phyloP scores from a whole-genome alignment of 2,888 invertebrate genomes.

The Blastobasis lacticolella region DNA sequence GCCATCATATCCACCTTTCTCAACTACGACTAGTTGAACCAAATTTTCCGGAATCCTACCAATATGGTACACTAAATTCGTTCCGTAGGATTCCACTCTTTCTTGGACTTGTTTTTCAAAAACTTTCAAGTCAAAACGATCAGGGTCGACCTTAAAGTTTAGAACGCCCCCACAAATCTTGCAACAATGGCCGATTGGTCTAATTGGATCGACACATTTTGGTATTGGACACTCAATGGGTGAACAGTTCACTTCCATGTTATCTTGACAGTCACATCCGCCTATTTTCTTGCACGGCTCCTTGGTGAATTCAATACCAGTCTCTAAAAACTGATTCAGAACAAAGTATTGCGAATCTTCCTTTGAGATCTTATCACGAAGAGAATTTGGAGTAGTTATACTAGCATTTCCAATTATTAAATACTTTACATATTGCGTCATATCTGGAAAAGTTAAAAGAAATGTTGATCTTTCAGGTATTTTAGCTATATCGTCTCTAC shows the following conservation, averaged over 20 bases:
- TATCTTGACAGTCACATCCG: slow-evolving; percentile 53
- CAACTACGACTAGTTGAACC: slow-evolving; percentile 52
- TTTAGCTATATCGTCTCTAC: slow-evolving; percentile 53
- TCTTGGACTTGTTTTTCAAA: slow-evolving; percentile 40
- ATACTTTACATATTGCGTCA: slow-evolving; percentile 22
- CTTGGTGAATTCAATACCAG: slow-evolving; percentile 24
- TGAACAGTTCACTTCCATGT: slow-evolving; percentile 40
- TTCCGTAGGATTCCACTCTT: slow-evolving; percentile 29
- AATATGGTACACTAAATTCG: slow-evolving; percentile 37
- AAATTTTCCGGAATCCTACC: slow-evolving; percentile 31
- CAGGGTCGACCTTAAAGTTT: slow-evolving; percentile 35
- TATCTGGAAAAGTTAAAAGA: slow-evolving; percentile 37
- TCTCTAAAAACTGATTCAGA: slow-evolving; percentile 21
- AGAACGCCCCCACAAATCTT: slow-evolving; percentile 55
- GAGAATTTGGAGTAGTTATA: neutral
- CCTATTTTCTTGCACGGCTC: slow-evolving; percentile 26
- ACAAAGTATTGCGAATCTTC: slow-evolving; percentile 28
- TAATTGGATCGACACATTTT: slow-evolving; percentile 43
- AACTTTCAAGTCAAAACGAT: slow-evolving; percentile 36
- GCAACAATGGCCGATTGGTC: slow-evolving; percentile 56
- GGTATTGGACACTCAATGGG: slow-evolving; percentile 45
- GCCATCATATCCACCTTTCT: slow-evolving; percentile 47
- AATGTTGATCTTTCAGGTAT: slow-evolving; percentile 43
- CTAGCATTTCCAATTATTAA: neutral
- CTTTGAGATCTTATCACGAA: slow-evolving; percentile 9